These are phyloP conservation scores for Nannoperca obscura DNA, from an alignment of 2,797 vertebrate genomes.

Conservation along the genomic window DNA sequence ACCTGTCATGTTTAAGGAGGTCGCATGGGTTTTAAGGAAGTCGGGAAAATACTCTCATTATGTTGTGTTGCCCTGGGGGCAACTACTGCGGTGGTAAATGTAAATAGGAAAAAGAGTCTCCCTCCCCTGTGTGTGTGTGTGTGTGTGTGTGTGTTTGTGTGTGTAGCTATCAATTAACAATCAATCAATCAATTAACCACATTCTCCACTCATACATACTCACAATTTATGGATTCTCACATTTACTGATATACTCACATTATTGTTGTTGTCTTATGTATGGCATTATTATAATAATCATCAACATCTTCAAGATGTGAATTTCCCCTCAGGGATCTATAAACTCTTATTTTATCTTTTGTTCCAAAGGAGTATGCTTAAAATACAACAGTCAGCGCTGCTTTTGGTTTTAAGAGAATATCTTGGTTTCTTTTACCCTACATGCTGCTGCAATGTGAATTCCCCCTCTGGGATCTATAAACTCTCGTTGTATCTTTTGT, in stretches of 20 bases:
- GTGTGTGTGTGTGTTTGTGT: neutral
- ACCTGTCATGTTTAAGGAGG: constrained; percentile 32
- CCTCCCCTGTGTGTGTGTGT: neutral
- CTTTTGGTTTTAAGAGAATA: neutral
- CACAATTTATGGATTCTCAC: constrained; percentile 10
- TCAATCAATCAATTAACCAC: constrained; percentile 15
- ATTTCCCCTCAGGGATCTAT: neutral
- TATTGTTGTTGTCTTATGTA: too few species aligned
- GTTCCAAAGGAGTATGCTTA: neutral
- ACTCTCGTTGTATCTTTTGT: too few species aligned
- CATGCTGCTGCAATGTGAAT: too few species aligned
- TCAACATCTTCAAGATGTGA: neutral
- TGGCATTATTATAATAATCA: too few species aligned
- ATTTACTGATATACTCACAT: constrained; percentile 1
- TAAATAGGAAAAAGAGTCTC: neutral
- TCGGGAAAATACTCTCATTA: neutral
- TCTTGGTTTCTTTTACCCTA: neutral
- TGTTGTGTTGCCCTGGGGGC: constrained; percentile 12
- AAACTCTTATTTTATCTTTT: neutral
- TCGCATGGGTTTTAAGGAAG: constrained; percentile 38
- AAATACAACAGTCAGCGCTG: neutral
- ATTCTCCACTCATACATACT: neutral
- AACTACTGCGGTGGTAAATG: neutral
- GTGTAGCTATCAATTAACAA: neutral
- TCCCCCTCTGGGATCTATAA: too few species aligned